Evolutionary conservation across 2,113 vertebrate genomes (phyloP).

Genomic region (Sigmodon hispidus): DNA sequence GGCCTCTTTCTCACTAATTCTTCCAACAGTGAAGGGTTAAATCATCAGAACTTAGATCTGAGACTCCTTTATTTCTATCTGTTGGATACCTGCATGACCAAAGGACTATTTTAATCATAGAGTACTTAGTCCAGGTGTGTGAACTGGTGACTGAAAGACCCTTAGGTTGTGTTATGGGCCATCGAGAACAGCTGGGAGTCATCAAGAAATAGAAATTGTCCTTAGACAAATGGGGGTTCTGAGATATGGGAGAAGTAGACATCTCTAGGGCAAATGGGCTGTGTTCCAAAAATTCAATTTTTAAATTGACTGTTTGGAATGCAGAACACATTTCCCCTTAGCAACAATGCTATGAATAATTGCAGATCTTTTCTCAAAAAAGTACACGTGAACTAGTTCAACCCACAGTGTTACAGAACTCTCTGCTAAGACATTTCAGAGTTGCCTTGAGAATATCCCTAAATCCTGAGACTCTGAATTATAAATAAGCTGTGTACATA

Average conservation of each 20-base stretch:
- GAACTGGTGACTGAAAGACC: neutral
- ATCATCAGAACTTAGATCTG: neutral
- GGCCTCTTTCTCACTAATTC: neutral
- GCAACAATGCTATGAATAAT: slow-evolving; percentile 77
- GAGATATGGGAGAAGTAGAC: slow-evolving; percentile 44
- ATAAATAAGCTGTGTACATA: slow-evolving; percentile 66
- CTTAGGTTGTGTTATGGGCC: neutral
- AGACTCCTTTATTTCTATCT: neutral
- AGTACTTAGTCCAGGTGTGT: neutral
- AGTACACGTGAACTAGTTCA: slow-evolving; percentile 55
- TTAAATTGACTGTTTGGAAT: slow-evolving; percentile 74
- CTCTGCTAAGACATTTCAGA: slow-evolving; percentile 64
- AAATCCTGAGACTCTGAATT: slow-evolving; percentile 68
- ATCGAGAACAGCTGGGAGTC: neutral
- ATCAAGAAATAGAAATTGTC: slow-evolving; percentile 45
- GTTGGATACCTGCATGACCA: neutral
- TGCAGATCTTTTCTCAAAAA: slow-evolving; percentile 58
- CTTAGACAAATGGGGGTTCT: slow-evolving; percentile 48
- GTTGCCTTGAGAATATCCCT: slow-evolving; percentile 52
- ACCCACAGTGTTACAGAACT: slow-evolving; percentile 59
- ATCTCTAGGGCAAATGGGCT: slow-evolving; percentile 56
- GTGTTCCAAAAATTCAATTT: slow-evolving; percentile 71
- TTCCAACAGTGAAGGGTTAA: neutral
- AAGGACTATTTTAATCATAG: neutral
- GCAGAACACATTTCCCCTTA: slow-evolving; percentile 67